A percentile compares a stretch with the other conserved stretches of the same genome.
Conservation (phyloP, 1,140 invertebrate species). For the Pollicipes pollicipes region DNA sequence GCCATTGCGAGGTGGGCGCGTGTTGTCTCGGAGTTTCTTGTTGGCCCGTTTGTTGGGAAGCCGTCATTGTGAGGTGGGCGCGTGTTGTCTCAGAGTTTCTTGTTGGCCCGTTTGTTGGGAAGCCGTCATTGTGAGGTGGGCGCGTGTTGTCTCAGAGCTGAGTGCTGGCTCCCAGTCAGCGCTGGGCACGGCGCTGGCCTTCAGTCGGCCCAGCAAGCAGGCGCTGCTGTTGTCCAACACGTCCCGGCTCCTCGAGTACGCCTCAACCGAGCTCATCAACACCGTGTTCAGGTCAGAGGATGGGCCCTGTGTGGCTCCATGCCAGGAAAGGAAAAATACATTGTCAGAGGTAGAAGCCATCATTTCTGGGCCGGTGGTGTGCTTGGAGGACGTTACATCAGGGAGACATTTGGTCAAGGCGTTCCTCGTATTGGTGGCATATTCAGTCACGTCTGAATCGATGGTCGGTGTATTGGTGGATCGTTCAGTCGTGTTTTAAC, state of each 20-base stretch:
- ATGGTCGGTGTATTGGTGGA: no score
- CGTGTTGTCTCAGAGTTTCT: no score
- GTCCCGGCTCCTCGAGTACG: conserved; percentile 69
- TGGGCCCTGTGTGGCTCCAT: background rate
- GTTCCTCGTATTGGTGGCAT: background rate
- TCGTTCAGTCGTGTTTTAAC: no score
- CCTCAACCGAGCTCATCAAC: conserved; percentile 51
- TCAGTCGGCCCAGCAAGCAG: conserved; percentile 67
- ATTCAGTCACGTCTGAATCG: no score
- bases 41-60: no score
- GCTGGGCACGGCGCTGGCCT: conserved; percentile 65
- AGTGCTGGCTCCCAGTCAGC: conserved; percentile 66
- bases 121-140: no score
- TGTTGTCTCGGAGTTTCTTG: no score
- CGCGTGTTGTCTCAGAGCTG: no score
- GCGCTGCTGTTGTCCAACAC: conserved; percentile 63
- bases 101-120: no score
- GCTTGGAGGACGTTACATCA: background rate
- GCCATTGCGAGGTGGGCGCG: no score
- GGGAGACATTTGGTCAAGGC: background rate
- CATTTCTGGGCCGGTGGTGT: background rate
- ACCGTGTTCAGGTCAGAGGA: background rate
- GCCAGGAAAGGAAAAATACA: background rate
- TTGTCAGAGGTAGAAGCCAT: background rate
- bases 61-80: no score